phyloP scores from a whole-genome alignment of 2,888 invertebrate species.

The Diarsia rubi region DNA sequence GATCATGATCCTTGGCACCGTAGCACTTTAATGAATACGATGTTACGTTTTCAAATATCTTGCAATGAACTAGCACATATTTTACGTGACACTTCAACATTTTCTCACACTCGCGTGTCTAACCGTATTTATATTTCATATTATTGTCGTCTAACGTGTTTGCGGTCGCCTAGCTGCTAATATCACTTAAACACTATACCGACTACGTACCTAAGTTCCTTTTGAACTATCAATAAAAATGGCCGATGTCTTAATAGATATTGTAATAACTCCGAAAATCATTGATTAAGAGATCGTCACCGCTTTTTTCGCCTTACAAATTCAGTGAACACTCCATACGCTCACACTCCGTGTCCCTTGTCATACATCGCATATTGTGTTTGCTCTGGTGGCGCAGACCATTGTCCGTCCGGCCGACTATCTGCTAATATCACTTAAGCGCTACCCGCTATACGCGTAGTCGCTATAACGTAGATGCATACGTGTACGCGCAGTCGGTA shows the following conservation, averaged over 20 bases:
- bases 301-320: background rate
- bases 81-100: background rate
- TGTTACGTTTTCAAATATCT: background rate
- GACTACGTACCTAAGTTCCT: too few relatives aligned
- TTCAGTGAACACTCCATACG: slow-evolving; percentile 18
- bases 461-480: slow-evolving; percentile 15
- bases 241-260: too few relatives aligned
- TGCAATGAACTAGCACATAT: background rate
- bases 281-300: too few relatives aligned
- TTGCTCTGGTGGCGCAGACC: slow-evolving; percentile 72
- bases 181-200: too few relatives aligned
- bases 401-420: slow-evolving; percentile 72
- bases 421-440: slow-evolving; percentile 77
- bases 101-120: too few relatives aligned
- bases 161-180: too few relatives aligned
- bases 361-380: slow-evolving; percentile 81
- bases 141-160: too few relatives aligned
- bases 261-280: background rate
- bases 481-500: too few relatives aligned
- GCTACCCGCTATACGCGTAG: slow-evolving; percentile 46
- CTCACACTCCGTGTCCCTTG: slow-evolving; percentile 54
- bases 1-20: background rate
- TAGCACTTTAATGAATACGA: background rate
- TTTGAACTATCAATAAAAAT: background rate
- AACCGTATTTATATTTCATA: too few relatives aligned